Base-by-base conservation (phyloP, 2,113 vertebrate species). In the Sceloporus tristichus region DNA sequence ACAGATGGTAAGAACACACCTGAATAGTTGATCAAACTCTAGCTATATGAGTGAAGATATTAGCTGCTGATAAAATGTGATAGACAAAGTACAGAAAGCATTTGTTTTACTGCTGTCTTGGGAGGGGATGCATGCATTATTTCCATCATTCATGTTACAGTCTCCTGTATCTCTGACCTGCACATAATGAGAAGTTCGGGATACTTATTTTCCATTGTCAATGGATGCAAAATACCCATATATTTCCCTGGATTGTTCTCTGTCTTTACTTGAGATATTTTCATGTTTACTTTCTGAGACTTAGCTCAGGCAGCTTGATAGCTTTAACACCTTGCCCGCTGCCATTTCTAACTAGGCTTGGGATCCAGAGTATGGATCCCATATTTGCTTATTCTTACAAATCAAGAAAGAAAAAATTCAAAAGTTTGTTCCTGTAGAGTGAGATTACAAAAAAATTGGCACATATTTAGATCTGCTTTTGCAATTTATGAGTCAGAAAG, bases 71-170 rank as follows among this genome's bases (percentile, higher is more conserved):
- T 84, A 85, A 53, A 87, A 89, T 84, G 13, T 71, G 29, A n/a
- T 18, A n/a, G 54, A 79, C 54, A 79, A 74, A 9, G 74, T 88
- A 89, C 29, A 79, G n/a, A 53, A 90, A 0, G 0, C 1, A 77
- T 81, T 87, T 4, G 21, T 90, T 92, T 94, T 87, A 74, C 68
- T 80, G 5, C 74, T 38, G 3, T 2, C 14, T 40, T 54, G 53
- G 68, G 68, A 23, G 21, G 65, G 89, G n/a, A 79, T 79, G 59
- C 82, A 84, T 89, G 73, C 65, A 19, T 90, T 81, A 23, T 59
- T 70, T 40, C 18, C 11, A 40, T 0, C 29, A 82, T 38, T 0
- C 53, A 42, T n/a, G 68, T 85, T 80, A 29, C 40, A 83, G 83
- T 11, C 13, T 62, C 48, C 0, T 85, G 78, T 70, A 56, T 90